These are phyloP conservation scores for Ennomos quercinarius DNA, from an alignment of 2,888 invertebrate species.

Conservation along the genomic window DNA sequence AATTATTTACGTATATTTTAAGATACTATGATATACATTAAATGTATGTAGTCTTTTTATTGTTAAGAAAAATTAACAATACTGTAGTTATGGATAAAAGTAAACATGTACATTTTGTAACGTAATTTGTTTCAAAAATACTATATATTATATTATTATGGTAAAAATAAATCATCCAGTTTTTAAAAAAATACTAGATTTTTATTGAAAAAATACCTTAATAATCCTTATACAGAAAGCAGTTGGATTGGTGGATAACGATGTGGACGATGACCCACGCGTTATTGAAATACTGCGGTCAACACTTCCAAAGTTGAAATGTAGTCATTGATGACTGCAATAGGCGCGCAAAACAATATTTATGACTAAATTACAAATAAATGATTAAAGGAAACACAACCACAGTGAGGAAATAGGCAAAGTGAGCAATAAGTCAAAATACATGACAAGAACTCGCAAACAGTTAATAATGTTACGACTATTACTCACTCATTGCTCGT, in stretches of 20 bases:
- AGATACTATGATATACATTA: conserved; percentile 81
- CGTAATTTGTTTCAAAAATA: conserved; percentile 89
- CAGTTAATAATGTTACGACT: conserved; percentile 12
- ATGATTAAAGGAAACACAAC: neutral
- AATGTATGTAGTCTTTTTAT: conserved; percentile 83
- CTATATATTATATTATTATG: conserved; percentile 89
- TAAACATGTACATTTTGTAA: conserved; percentile 91
- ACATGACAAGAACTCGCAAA: conserved; percentile 8
- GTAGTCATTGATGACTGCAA: no score
- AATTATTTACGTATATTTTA: conserved; percentile 80
- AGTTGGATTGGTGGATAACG: no score
- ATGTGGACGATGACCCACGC: no score
- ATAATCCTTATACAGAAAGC: neutral
- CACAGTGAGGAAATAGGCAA: conserved; percentile 10
- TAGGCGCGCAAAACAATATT: no score
- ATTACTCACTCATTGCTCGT: conserved; percentile 24
- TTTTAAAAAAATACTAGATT: conserved; percentile 84
- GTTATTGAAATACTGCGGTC: no score
- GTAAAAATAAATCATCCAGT: conserved; percentile 88
- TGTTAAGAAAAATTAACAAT: conserved; percentile 85
- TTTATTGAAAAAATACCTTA: conserved; percentile 56
- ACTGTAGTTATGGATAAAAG: conserved; percentile 79
- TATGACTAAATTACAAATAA: neutral
- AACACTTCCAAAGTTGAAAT: no score
- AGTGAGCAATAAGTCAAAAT: conserved; percentile 12